Evolutionary conservation across 2,113 vertebrate genomes (phyloP), one percentile per base, ranked within the genome.

Genomic region (Charadrius vociferus): DNA sequence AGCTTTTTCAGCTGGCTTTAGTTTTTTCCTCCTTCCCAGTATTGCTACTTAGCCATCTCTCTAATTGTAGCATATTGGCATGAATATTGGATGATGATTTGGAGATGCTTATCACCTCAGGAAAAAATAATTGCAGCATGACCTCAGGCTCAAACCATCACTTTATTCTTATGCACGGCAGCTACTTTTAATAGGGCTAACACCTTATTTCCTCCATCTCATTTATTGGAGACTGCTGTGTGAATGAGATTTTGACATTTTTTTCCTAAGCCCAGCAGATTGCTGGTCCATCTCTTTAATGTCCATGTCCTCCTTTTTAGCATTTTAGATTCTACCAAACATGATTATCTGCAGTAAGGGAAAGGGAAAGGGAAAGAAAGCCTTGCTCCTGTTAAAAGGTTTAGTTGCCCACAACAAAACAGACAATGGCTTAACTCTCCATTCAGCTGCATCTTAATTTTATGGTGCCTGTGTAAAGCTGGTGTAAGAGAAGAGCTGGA

Each of bases 1-100:
- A 95, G 65, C 16, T 58, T 61, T 88, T 87, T 55, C 29, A 66
- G 24, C n/a, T 37, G 30, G 47, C 78, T 68, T 47, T 29, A 83
- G 29, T 43, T 92, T 86, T 86, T 86, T 88, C 10, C 29, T 82
- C 23, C 34, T 37, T 86, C 12, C 1, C 15, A 2, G 24, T 53
- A 55, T 37, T 52, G 29, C 71, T 77, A 56, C 67, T 93, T 80
- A 85, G 70, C 75, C 70, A 49, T 52, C 47, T 83, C 63, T 79
- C n/a, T 94, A 95, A 96, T 88, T 90, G 92, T 30, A 92, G 50
- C 90, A 88, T 92, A 83, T 83, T 95, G 67, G 29, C 88, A 93
- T 96, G 95, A 96, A 95, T 96, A 96, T 87, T 85, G 74, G 89
- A 88, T 93, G 95, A 81, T 92, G 71, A 94, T 96, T 83, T 96